Evolutionary conservation across 2,888 invertebrate species (phyloP).

Genomic region (Hirtodrosophila duncani): DNA sequence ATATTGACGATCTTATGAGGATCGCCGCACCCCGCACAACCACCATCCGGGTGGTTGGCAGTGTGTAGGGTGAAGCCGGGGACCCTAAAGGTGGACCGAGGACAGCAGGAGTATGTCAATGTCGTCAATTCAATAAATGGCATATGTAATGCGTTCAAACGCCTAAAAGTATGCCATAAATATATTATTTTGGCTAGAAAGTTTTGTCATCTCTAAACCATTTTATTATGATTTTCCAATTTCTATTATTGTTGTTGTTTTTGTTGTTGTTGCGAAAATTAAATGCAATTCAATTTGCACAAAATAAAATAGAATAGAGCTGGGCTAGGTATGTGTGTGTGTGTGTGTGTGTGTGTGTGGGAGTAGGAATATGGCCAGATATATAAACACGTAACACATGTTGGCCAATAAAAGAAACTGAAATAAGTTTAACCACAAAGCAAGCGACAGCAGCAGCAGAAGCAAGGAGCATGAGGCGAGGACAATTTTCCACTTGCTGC

Average conservation of each 20-base stretch:
- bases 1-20: too few relatives aligned
- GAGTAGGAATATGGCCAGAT: not conserved
- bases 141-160: too few relatives aligned
- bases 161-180: too few relatives aligned
- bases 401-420: slow-evolving; percentile 45
- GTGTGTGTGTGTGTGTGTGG: slow-evolving; percentile 4
- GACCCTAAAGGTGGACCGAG: too few relatives aligned
- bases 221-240: too few relatives aligned
- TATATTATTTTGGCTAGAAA: too few relatives aligned
- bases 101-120: too few relatives aligned
- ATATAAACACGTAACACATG: slow-evolving; percentile 48
- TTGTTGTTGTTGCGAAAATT: slow-evolving; percentile 33
- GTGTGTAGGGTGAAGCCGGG: too few relatives aligned
- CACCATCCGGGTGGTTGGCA: too few relatives aligned
- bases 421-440: slow-evolving; percentile 60
- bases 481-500: slow-evolving; percentile 51
- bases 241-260: slow-evolving; percentile 28
- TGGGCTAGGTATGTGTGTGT: not conserved
- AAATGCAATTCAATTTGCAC: slow-evolving; percentile 61
- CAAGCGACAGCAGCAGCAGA: slow-evolving; percentile 18
- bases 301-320: slow-evolving; percentile 29
- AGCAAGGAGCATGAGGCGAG: not conserved
- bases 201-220: too few relatives aligned
- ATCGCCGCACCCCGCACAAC: too few relatives aligned
- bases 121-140: too few relatives aligned